Base-by-base conservation (phyloP, 2,888 invertebrate genomes). In the Watsonalla binaria region DNA sequence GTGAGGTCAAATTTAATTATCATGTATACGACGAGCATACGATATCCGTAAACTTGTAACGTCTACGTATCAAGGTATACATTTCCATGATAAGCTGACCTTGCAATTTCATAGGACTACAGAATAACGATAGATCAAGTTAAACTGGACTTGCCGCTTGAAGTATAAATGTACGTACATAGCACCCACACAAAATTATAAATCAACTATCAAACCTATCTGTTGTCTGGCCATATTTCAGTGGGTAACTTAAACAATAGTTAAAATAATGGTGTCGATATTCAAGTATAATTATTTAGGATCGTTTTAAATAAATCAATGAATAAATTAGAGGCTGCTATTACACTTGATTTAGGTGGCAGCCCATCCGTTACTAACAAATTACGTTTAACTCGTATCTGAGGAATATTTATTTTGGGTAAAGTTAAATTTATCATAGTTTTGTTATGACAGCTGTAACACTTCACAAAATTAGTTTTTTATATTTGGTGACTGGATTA, bases 1-100 rank as follows among this genome's bases (percentile, higher is more conserved):
- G 87, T 87, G 72, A 79, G 88, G 90, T 83, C 80, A 86, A 83
- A 88, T 89, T 89, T 89, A 89, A 90, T 90, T 89, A 90, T 89
- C 89, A 83, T 82, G 82, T 84, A 78, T 68, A 75, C 78, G 84
- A 80, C 65, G 82, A 81, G 80, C 80, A 74, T 70, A 70, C 68
- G 62, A 61, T 61, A 49, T 49, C 37, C 49, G 37, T 56, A 53
- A 55, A 59, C 58, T 61, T 71, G 70, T 66, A 24, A 24, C 1
- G 24, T 24, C 24, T 24, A 24, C 24, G 24, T 24, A 24, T 24
- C 24, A 4, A 24, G 24, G 2, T 24, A 24, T 24, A 24, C 24
- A 24, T 24, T 24, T 24, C 24, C 24, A 24, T 1, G 24, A 4
- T 24, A 24, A 24, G 24, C 24, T 24, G 24, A 24, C 24, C 24